Evolutionary conservation across 2,113 vertebrate genomes (phyloP).

Genomic region (Epinephelus fuscoguttatus): DNA sequence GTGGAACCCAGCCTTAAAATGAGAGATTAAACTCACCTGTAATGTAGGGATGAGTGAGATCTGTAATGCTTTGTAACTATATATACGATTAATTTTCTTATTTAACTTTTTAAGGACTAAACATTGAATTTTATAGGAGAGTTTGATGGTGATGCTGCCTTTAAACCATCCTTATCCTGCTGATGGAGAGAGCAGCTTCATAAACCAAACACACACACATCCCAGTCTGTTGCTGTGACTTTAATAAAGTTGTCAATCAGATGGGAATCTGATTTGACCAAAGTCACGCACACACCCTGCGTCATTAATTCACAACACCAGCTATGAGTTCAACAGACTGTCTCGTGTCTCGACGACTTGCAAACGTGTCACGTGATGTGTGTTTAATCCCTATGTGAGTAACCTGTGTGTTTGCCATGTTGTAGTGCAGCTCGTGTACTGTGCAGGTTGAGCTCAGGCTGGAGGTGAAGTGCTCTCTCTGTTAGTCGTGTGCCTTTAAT

Average conservation of each 20-base stretch:
- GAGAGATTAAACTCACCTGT: conserved; percentile 18
- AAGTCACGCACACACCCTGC: conserved; percentile 63
- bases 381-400: conserved; percentile 9
- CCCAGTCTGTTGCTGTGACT: conserved; percentile 65
- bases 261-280: conserved; percentile 85
- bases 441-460: conserved; percentile 55
- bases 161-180: not conserved
- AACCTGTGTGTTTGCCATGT: conserved; percentile 25
- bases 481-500: conserved; percentile 17
- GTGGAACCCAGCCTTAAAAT: conserved; percentile 14
- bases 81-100: conserved; percentile 5
- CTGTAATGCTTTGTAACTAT: conserved; percentile 31
- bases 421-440: conserved; percentile 33
- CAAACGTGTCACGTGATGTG: not conserved
- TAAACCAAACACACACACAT: conserved; percentile 23
- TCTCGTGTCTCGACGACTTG: conserved; percentile 27
- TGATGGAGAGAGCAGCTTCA: conserved; percentile 21
- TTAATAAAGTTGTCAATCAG: conserved; percentile 75
- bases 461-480: conserved; percentile 36
- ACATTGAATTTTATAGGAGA: not conserved
- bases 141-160: conserved; percentile 53
- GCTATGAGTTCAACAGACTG: conserved; percentile 34
- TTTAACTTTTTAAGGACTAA: conserved; percentile 11
- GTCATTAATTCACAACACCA: conserved; percentile 27
- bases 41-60: not conserved